Conservation (phyloP, 2,888 invertebrate genomes). For the Neelides folsomi region DNA sequence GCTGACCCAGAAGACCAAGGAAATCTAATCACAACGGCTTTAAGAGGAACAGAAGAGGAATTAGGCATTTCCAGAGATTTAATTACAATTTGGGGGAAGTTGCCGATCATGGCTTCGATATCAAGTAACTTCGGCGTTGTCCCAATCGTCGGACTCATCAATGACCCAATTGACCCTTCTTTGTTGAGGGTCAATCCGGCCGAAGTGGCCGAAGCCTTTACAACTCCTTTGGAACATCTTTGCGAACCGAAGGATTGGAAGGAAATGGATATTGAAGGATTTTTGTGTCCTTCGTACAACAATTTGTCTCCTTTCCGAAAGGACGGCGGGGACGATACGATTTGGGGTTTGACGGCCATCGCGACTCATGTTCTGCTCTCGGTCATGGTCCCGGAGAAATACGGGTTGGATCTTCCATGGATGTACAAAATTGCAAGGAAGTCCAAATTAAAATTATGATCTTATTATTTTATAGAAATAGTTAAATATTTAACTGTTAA, state of each 20-base stretch:
- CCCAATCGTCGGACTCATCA: conserved; percentile 57
- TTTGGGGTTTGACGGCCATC: conserved; percentile 67
- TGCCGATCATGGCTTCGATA: conserved; percentile 23
- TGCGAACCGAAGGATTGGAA: conserved; percentile 41
- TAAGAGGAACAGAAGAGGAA: conserved; percentile 76
- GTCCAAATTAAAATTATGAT: too few relatives aligned
- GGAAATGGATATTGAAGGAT: neutral
- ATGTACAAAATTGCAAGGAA: too few relatives aligned
- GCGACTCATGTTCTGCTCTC: conserved; percentile 58
- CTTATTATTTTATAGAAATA: too few relatives aligned
- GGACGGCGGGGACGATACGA: conserved; percentile 5
- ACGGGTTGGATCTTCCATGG: conserved; percentile 35
- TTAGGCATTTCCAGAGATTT: conserved; percentile 51
- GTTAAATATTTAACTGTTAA: too few relatives aligned
- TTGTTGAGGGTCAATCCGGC: conserved; percentile 48
- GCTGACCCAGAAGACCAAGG: conserved; percentile 41
- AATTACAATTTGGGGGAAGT: conserved; percentile 51
- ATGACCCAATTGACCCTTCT: conserved; percentile 41
- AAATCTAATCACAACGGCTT: conserved; percentile 54
- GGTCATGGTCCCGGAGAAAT: conserved; percentile 50
- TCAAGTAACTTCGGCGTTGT: conserved; percentile 47
- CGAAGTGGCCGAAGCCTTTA: conserved; percentile 66
- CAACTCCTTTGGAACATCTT: conserved; percentile 51
- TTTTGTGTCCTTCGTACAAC: too few relatives aligned
- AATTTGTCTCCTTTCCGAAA: too few relatives aligned